Base-by-base conservation (phyloP, 2,797 vertebrate genomes). In the Xerus rutilus region DNA sequence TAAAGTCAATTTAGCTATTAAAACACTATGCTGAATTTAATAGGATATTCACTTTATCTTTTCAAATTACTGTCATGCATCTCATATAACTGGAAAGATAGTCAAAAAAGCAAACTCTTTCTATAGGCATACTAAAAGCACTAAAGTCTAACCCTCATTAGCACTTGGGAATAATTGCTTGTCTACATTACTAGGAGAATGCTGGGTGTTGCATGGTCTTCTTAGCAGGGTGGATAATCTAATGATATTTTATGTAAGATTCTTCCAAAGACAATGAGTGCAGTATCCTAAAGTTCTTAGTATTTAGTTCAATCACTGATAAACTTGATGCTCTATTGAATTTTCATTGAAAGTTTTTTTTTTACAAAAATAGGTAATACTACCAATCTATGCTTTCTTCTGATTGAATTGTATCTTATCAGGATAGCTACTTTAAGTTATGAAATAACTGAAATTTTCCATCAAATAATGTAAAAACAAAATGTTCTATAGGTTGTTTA, bases 1-100 rank as follows among this genome's bases (percentile, higher is more conserved):
- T 65, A 81, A 89, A 89, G 25, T 17, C 73, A 88, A 92, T 88
- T 93, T 92, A 85, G 86, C 49, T 77, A 32, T 77, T 89, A 77
- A 1, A 86, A 32, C 39, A 91, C n/a, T 74, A 76, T 77, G 65
- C 69, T 95, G 89, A 67, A 87, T 85, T 84, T 94, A 91, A 95
- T 91, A 95, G 95, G 83, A 91, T 94, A 85, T 54, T 81, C 35
- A 94, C 54, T 96, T 94, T 89, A 89, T 96, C 93, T 92, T 96
- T 96, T 88, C n/a, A 95, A 97, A 96, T 96, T 96, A 96, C 86
- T 91, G 78, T 86, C 62, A 83, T 15, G 10, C 91, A 83, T 49
- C 54, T 91, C 94, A 76, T 52, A 78, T 92, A 96, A 92, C 32
- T 49, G 39, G 90, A 49, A 93, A 39, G 9, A 91, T 43, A 86